Conservation (phyloP, 1,140 invertebrate genomes). For the Lepidostoma basale region DNA sequence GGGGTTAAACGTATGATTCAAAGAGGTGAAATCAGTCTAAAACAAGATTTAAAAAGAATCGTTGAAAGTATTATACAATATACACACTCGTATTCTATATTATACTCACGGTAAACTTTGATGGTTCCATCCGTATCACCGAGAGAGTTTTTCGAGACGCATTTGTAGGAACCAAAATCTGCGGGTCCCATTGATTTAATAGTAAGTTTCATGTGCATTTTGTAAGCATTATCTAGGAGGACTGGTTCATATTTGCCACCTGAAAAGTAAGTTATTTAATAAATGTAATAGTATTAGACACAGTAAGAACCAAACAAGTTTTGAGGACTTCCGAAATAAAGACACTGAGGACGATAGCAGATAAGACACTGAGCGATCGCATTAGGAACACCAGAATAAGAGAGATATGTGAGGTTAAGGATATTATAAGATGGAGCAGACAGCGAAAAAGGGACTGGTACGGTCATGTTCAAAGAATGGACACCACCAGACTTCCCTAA, state of each 20-base stretch:
- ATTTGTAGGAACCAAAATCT: constrained; percentile 83
- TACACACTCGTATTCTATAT: background rate
- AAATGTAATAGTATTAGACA: background rate
- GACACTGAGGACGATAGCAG: too few relatives aligned
- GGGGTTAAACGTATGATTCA: too few relatives aligned
- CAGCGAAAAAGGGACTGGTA: too few relatives aligned
- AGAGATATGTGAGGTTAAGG: too few relatives aligned
- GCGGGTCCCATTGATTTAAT: constrained; percentile 69
- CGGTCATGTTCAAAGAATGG: too few relatives aligned
- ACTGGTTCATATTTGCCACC: constrained; percentile 77
- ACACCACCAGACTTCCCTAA: too few relatives aligned
- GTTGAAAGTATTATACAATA: too few relatives aligned
- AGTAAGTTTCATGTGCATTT: constrained; percentile 77
- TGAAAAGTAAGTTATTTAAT: constrained; percentile 56
- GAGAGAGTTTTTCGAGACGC: constrained; percentile 87
- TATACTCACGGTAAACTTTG: constrained; percentile 78
- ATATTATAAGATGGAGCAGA: too few relatives aligned
- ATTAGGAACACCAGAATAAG: too few relatives aligned
- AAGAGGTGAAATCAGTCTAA: background rate
- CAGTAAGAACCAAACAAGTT: too few relatives aligned
- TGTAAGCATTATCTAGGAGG: constrained; percentile 74
- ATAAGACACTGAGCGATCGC: too few relatives aligned
- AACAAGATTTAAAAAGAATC: background rate
- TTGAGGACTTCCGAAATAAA: too few relatives aligned
- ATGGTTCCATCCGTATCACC: constrained; percentile 88